Percentiles rank a stretch among this genome's conserved stretches.
Conservation (phyloP, 2,113 vertebrate species). For the Craseonycteris thonglongyai region DNA sequence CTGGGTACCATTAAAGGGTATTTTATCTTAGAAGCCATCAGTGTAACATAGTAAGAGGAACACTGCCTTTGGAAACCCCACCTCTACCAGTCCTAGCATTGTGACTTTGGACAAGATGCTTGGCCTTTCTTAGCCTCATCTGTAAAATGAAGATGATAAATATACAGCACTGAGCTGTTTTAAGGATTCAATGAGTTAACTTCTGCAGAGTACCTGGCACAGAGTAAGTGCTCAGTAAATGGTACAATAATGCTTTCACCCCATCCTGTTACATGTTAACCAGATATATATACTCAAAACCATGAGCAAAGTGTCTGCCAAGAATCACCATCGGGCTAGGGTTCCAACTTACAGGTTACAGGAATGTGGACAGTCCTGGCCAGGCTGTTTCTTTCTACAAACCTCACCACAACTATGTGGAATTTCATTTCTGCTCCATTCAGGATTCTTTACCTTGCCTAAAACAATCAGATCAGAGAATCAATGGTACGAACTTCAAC, state of each 20-base stretch:
- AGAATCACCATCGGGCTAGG: not conserved
- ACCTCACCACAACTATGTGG: constrained; percentile 98
- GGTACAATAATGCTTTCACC: not conserved
- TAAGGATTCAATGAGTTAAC: not conserved
- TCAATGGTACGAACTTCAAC: constrained; percentile 33
- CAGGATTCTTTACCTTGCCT: constrained; percentile 96
- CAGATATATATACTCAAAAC: not conserved
- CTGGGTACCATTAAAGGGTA: not conserved
- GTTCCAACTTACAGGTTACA: constrained; percentile 94
- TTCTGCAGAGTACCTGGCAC: not conserved
- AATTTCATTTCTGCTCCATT: constrained; percentile 97
- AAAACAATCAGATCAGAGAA: constrained; percentile 60
- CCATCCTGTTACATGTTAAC: not conserved
- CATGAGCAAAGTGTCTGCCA: not conserved
- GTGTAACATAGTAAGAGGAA: not conserved
- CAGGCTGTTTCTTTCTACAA: constrained; percentile 93
- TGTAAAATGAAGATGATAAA: constrained; percentile 8
- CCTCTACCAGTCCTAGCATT: not conserved
- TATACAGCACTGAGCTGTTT: not conserved
- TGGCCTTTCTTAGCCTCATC: not conserved
- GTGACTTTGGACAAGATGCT: not conserved
- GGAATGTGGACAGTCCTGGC: constrained; percentile 91
- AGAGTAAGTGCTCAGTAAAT: not conserved
- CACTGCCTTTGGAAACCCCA: not conserved
- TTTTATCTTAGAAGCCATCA: not conserved